Evolutionary conservation across 2,797 vertebrate genomes (phyloP), one percentile per base, ranked within the genome.

Genomic region (Peromyscus melanophrys): DNA sequence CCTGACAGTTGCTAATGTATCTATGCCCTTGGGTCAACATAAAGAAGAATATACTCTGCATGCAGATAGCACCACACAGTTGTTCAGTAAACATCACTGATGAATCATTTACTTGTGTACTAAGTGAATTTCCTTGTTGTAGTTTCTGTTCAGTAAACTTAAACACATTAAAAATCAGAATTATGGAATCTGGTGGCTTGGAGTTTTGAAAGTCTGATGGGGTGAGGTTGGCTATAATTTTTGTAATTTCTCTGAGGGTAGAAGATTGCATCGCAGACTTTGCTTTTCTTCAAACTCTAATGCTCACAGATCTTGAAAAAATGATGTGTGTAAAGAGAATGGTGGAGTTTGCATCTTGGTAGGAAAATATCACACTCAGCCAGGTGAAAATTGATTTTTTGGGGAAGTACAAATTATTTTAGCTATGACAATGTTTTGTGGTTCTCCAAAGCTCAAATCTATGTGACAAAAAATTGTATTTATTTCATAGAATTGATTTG

Each of bases 211-310:
- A 96, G 19, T 25, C 27, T 40, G 10, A 46, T 84, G 6, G 7
- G 55, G 8, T 84, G 46, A 96, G 27, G 21, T 63, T 83, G 21
- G 57, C 4, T 40, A 29, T 67, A 69, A 87, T 80, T 95, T 89
- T 59, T 90, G 57, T 86, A 71, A 63, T 88, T 94, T 84, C 49
- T 96, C 57, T 90, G 59, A 94, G 8, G n/a, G 9, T 13, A 89
- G n/a, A 69, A 69, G 31, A 85, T 4, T 6, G n/a, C 14, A 34
- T 80, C 12, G 78, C 6, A 40, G 23, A 25, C 3, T 23, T 71
- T 69, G 49, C 31, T 67, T 34, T 78, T 89, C 43, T 65, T 52
- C 21, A 17, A 14, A 55, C 8, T 92, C 21, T 3, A 49, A 23
- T 17, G 49, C n/a, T 92, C 29, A 73, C 19, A 76, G 40, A 40